Evolutionary conservation across 2,888 invertebrate species (phyloP).

Genomic region (Xestia rhomboidea): DNA sequence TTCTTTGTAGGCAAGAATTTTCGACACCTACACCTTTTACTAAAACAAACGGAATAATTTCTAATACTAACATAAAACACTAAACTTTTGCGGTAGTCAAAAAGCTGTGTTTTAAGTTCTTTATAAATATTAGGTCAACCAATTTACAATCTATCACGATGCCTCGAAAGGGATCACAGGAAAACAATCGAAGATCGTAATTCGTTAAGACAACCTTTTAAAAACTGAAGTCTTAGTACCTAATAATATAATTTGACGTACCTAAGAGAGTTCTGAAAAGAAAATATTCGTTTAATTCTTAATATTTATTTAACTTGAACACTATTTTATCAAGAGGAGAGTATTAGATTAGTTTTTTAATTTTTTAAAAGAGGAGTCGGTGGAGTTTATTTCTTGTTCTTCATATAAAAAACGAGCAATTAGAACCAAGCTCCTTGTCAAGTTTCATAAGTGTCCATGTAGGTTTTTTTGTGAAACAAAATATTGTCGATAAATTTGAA

Average conservation of each 20-base stretch:
- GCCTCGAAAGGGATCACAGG: background rate
- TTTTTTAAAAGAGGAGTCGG: background rate
- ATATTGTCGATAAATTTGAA: background rate
- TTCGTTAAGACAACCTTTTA: slow-evolving; percentile 20
- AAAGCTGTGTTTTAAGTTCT: slow-evolving; percentile 16
- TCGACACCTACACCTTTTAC: background rate
- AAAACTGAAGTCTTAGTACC: background rate
- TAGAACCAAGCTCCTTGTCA: background rate
- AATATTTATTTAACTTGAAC: background rate
- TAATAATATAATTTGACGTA: background rate
- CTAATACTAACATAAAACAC: background rate
- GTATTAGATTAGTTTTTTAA: background rate
- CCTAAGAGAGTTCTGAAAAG: background rate
- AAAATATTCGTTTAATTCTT: background rate
- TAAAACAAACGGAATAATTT: slow-evolving; percentile 20
- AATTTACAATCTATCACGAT: background rate
- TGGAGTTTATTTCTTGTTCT: background rate
- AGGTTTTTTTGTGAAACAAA: background rate
- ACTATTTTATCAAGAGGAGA: background rate
- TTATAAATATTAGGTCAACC: slow-evolving; percentile 18
- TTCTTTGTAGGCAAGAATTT: background rate
- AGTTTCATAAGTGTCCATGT: background rate
- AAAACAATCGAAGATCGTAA: slow-evolving; percentile 27
- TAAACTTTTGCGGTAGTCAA: slow-evolving; percentile 23
- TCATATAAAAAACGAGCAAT: background rate